Evolutionary conservation across 2,888 invertebrate species (phyloP), one percentile per base, ranked within the genome.

Genomic region (Venustoraphidia nigricollis): DNA sequence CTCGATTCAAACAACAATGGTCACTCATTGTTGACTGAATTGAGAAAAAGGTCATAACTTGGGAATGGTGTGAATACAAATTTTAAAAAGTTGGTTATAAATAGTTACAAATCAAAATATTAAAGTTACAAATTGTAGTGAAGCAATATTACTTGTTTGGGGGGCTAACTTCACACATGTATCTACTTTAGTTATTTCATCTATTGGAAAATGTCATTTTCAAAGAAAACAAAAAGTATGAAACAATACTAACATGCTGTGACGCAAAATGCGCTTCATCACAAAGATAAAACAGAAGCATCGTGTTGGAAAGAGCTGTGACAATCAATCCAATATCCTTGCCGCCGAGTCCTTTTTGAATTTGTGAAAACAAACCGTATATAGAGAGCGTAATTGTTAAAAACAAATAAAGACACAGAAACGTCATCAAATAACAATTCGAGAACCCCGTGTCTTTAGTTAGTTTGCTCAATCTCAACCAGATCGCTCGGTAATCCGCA

Each of bases 181-280:
- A n/a, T n/a, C n/a, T n/a, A n/a, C n/a, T n/a, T n/a, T n/a, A n/a
- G n/a, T n/a, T n/a, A n/a, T n/a, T n/a, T n/a, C n/a, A n/a, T n/a
- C n/a, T n/a, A n/a, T n/a, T n/a, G n/a, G n/a, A n/a, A n/a, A n/a
- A n/a, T n/a, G n/a, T n/a, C n/a, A n/a, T n/a, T n/a, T n/a, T n/a
- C n/a, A 5, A 10, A 11, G 34, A 10, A 10, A 9, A 8, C 8
- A 39, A 39, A 39, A 39, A 9, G 10, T 13, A 39, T 10, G 45
- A 43, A 41, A 14, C 9, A 39, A n/a, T 9, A 38, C 73, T 72
- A 61, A 80, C 83, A 63, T 81, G 79, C 55, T 80, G 76, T 1
- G 82, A 81, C 5, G 83, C 83, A 56, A 80, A 79, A 59, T 83
- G 83, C 1, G 83, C 83, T 60, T 81, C 79, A 55, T 83, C 82